Evolutionary conservation across 2,113 vertebrate genomes (phyloP).

Genomic region (Callopanchax toddi): DNA sequence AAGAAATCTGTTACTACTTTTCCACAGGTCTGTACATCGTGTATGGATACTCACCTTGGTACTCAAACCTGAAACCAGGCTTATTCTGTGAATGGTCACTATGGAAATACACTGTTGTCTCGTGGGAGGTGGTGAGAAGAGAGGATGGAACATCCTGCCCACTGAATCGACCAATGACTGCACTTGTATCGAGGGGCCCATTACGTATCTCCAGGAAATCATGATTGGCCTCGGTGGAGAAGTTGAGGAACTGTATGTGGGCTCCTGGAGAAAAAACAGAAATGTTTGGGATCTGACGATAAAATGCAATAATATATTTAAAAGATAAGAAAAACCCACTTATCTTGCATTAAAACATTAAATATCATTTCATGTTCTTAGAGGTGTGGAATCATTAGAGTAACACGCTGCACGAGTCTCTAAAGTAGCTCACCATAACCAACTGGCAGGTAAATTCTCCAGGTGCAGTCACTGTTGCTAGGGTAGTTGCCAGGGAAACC

Average conservation of each 20-base stretch:
- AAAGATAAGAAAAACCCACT: not conserved
- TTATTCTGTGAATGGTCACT: slow-evolving; percentile 98
- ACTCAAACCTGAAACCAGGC: slow-evolving; percentile 94
- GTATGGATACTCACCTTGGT: slow-evolving; percentile 85
- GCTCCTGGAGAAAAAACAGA: slow-evolving; percentile 80
- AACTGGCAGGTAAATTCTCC: slow-evolving; percentile 93
- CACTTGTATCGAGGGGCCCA: slow-evolving; percentile 91
- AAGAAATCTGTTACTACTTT: not conserved
- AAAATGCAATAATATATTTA: not conserved
- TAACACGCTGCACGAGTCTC: slow-evolving; percentile 6
- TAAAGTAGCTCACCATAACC: slow-evolving; percentile 88
- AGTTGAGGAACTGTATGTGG: slow-evolving; percentile 96
- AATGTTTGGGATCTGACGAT: not conserved
- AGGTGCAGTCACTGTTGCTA: slow-evolving; percentile 97
- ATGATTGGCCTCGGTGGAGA: slow-evolving; percentile 96
- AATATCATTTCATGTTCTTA: not conserved
- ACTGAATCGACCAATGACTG: slow-evolving; percentile 92
- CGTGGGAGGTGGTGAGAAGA: slow-evolving; percentile 92
- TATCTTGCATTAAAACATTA: too few relatives aligned
- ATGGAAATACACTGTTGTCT: slow-evolving; percentile 94
- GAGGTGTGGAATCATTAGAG: slow-evolving; percentile 6
- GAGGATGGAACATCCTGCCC: slow-evolving; percentile 86
- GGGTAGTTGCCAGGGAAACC: slow-evolving; percentile 99
- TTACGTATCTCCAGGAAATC: slow-evolving; percentile 97
- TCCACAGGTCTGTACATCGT: not conserved